Base-by-base conservation (phyloP, 2,888 invertebrate genomes). In the Drosophila stalkeri region DNA sequence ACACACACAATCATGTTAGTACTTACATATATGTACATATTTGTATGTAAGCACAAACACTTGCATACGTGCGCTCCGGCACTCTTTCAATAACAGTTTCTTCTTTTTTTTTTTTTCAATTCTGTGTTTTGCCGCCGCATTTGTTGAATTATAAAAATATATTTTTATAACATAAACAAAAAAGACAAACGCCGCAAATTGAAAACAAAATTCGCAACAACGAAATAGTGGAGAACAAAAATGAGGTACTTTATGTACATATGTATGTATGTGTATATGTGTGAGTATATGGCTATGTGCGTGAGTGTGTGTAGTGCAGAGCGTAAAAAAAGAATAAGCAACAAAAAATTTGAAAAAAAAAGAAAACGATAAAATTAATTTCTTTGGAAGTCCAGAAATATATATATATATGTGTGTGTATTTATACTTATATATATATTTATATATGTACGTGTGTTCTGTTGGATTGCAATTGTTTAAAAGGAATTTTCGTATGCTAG, bases 161-260 rank as follows among this genome's bases (percentile, higher is more conserved):
- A 79, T 89, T 79, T 89, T 81, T 82, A 85, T 87, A 90, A 85
- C 72, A 80, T 82, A 85, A 86, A 88, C 86, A 81, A 76, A 73
- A 66, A 57, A 59, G 57, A 61, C 37, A 67, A 63, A 64, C 59
- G 56, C 44, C 46, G 3, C 54, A 35, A 67, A 72, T 57, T 39
- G 46, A 76, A 70, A 70, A 67, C 65, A 70, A 71, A 77, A 75
- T 65, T 66, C 37, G 52, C 61, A 77, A 72, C n/a, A 70, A 60
- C 62, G 61, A 77, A 77, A 68, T 51, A 72, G 33, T 61, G 76
- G 69, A 72, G 57, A 70, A 41, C 54, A 20, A 7, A 16, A 16
- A 62, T 18, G 31, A 39, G 16, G 6, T 7, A 41, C n/a, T 41
- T 7, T n/a, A 7, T 41, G 41, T 41, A 37, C 14, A 12, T 31